Percentiles rank a stretch among this genome's conserved stretches.
Conservation (phyloP, 2,113 vertebrate species). For the Polypterus senegalus region DNA sequence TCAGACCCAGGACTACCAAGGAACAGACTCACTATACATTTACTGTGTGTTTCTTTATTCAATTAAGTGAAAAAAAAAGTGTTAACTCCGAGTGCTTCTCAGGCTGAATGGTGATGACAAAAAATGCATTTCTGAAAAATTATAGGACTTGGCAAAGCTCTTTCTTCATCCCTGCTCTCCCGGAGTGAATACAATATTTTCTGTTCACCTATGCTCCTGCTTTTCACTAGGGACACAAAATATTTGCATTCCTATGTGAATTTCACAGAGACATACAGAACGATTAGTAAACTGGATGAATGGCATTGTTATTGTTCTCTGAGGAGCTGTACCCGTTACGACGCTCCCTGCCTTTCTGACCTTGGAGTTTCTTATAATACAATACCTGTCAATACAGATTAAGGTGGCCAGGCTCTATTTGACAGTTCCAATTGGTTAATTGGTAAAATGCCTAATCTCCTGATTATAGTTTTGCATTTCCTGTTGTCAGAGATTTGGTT, state of each 20-base stretch:
- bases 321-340: conserved; percentile 24
- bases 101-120: too few relatives aligned
- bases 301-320: conserved; percentile 16
- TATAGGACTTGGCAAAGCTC: conserved; percentile 42
- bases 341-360: conserved; percentile 33
- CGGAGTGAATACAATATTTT: conserved; percentile 46
- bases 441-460: conserved; percentile 51
- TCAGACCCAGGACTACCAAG: too few relatives aligned
- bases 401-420: conserved; percentile 35
- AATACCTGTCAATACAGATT: conserved; percentile 43
- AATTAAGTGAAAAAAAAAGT: too few relatives aligned
- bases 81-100: too few relatives aligned
- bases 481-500: too few relatives aligned
- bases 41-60: too few relatives aligned
- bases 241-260: conserved; percentile 32
- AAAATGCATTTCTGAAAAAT: too few relatives aligned
- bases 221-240: conserved; percentile 20
- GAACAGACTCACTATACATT: too few relatives aligned
- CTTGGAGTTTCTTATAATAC: conserved; percentile 55
- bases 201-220: conserved; percentile 49
- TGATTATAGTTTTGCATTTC: not conserved
- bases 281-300: conserved; percentile 48
- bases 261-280: conserved; percentile 27
- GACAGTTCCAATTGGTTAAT: conserved; percentile 58
- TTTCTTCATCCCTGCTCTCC: conserved; percentile 34